These are phyloP conservation scores for Cryptus armator DNA, from an alignment of 2,888 invertebrate genomes.

Conservation along the genomic window DNA sequence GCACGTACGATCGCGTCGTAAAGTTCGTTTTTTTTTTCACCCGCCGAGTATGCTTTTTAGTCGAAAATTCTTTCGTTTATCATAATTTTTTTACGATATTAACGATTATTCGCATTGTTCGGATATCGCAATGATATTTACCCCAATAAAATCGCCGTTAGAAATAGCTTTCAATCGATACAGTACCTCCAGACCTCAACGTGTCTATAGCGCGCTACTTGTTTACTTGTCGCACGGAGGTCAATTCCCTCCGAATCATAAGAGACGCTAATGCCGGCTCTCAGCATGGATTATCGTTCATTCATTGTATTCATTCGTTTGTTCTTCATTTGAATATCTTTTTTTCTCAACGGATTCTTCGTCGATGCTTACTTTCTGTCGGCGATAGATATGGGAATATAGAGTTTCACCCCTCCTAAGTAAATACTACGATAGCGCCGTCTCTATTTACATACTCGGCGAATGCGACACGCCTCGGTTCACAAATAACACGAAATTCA, in stretches of 20 bases:
- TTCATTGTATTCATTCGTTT: constrained; percentile 43
- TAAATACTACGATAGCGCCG: neutral
- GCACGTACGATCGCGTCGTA: constrained; percentile 14
- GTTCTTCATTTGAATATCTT: constrained; percentile 27
- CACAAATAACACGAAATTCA: constrained; percentile 32
- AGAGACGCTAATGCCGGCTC: neutral
- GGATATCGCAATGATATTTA: neutral
- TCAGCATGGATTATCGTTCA: constrained; percentile 19
- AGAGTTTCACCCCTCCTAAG: neutral
- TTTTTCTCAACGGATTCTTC: constrained; percentile 18
- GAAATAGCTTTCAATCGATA: constrained; percentile 18
- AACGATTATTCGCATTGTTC: neutral
- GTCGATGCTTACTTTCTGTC: neutral
- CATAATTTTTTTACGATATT: neutral
- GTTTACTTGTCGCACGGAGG: constrained; percentile 61
- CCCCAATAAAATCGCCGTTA: neutral
- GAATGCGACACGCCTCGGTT: constrained; percentile 55
- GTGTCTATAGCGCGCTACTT: constrained; percentile 21
- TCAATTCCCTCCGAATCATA: constrained; percentile 55
- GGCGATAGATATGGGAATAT: neutral
- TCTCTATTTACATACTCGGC: constrained; percentile 16
- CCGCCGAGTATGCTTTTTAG: neutral
- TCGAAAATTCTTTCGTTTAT: neutral
- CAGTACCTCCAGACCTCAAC: neutral
- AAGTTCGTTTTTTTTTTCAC: neutral